phyloP scores from a whole-genome alignment of 2,797 vertebrate species.

The Arctocebus calabarensis region DNA sequence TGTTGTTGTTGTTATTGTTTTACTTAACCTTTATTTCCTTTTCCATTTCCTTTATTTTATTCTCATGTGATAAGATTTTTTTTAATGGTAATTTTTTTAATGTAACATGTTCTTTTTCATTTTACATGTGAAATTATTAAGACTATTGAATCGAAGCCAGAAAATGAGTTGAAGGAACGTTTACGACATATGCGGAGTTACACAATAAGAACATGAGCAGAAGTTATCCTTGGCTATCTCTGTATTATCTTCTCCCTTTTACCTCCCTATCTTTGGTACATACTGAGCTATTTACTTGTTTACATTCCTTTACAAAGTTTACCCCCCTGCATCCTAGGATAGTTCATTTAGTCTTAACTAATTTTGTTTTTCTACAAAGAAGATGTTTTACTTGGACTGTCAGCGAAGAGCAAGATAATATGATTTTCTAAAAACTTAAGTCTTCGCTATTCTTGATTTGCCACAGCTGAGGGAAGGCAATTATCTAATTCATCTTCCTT shows the following conservation, averaged over 20 bases:
- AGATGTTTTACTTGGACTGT: background rate
- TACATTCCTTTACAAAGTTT: background rate
- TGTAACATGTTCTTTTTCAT: background rate
- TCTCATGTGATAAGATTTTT: background rate
- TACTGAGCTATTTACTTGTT: background rate
- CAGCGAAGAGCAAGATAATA: background rate
- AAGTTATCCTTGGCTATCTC: background rate
- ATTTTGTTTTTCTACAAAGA: constrained; percentile 21
- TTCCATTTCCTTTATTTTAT: background rate
- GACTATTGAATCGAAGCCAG: background rate
- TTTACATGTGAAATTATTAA: constrained; percentile 17
- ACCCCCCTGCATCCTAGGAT: background rate
- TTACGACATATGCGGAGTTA: background rate
- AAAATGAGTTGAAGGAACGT: background rate
- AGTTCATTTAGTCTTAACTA: constrained; percentile 6
- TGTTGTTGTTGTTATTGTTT: too few relatives aligned
- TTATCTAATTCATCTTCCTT: background rate
- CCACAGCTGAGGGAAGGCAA: background rate
- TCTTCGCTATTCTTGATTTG: background rate
- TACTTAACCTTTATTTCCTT: too few relatives aligned
- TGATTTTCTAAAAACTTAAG: background rate
- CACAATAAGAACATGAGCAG: background rate
- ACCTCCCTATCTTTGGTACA: background rate
- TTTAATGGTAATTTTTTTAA: background rate
- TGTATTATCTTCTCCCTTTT: background rate